phyloP scores from a whole-genome alignment of 2,113 vertebrate species.

The Bostrychus sinensis region DNA sequence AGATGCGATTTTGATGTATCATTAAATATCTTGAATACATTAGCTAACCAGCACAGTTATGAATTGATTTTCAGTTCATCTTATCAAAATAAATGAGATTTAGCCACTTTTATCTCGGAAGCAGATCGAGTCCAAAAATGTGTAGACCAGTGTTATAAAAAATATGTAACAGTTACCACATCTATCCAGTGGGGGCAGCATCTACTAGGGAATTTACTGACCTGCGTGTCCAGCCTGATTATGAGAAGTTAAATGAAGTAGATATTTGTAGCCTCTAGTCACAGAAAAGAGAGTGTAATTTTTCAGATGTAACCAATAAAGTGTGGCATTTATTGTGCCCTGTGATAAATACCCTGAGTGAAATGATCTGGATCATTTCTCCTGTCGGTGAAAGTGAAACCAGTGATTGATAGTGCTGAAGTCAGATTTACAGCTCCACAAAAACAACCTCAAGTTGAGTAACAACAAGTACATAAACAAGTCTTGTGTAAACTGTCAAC shows the following conservation, averaged over 20 bases:
- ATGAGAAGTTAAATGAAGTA: neutral
- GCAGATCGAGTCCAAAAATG: too few relatives aligned
- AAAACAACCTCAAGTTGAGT: slow-evolving; percentile 33
- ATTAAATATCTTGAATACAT: too few relatives aligned
- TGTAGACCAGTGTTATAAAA: too few relatives aligned
- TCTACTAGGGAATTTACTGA: neutral
- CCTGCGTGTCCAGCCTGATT: too few relatives aligned
- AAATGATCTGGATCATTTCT: neutral
- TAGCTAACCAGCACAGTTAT: too few relatives aligned
- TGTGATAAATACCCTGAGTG: neutral
- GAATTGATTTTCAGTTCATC: too few relatives aligned
- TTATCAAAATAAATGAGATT: too few relatives aligned
- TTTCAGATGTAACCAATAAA: neutral
- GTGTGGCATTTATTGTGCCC: neutral
- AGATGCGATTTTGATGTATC: too few relatives aligned
- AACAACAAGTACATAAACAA: slow-evolving; percentile 52
- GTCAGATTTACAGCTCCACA: slow-evolving; percentile 46
- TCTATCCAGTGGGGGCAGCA: slow-evolving; percentile 6
- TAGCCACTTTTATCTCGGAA: too few relatives aligned
- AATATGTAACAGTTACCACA: too few relatives aligned
- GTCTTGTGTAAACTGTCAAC: slow-evolving; percentile 51
- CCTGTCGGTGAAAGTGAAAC: slow-evolving; percentile 4
- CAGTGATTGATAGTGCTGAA: slow-evolving; percentile 12
- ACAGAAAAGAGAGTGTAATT: neutral
- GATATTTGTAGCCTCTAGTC: neutral